These are phyloP conservation scores for Sphaerolaimus hirsutus DNA, from an alignment of 2,888 invertebrate genomes.

Conservation along the genomic window DNA sequence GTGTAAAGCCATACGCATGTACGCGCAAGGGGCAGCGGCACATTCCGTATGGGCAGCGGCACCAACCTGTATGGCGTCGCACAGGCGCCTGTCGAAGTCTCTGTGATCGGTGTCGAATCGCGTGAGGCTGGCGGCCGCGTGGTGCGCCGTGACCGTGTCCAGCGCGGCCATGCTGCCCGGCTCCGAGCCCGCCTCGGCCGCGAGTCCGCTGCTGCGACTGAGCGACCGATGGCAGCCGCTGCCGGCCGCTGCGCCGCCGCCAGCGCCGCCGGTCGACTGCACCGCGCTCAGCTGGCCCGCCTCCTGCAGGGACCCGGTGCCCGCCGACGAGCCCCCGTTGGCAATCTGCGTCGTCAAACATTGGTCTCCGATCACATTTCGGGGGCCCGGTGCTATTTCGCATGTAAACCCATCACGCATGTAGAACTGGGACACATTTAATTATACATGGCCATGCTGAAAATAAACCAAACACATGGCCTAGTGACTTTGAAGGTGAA, in stretches of 20 bases:
- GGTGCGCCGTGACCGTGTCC: constrained; percentile 23
- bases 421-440: no score
- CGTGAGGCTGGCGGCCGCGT: constrained; percentile 21
- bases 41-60: not conserved
- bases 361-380: no score
- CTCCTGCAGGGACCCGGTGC: no score
- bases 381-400: no score
- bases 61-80: constrained; percentile 15
- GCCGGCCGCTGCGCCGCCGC: not conserved
- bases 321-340: no score
- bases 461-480: no score
- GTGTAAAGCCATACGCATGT: not conserved
- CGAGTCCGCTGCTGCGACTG: not conserved
- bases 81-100: constrained; percentile 22
- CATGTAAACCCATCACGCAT: no score
- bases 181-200: not conserved
- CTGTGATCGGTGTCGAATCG: constrained; percentile 22
- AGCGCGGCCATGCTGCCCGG: constrained; percentile 10
- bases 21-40: not conserved
- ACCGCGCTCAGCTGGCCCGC: no score
- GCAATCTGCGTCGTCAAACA: no score
- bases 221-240: not conserved
- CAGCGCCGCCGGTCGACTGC: not conserved
- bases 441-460: no score
- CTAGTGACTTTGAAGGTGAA: no score